Percentiles rank a stretch among this genome's conserved stretches.
Evolutionary conservation across 2,888 invertebrate species (phyloP).

Genomic region (Eupithecia inturbata): DNA sequence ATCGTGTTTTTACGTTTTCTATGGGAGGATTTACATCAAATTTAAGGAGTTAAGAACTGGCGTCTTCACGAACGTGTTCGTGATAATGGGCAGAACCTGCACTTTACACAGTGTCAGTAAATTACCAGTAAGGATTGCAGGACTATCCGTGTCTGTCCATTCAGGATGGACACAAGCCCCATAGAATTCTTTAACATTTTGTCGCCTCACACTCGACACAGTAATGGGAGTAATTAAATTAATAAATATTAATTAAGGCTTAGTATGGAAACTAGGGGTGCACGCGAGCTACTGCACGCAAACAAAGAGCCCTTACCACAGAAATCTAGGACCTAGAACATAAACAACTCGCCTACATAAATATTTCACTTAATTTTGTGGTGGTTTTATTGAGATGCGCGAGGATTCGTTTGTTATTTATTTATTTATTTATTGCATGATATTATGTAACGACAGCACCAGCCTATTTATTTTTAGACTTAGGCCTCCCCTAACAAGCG

Average conservation of each 20-base stretch:
- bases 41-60: too few species aligned
- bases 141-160: constrained; percentile 11
- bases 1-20: too few species aligned
- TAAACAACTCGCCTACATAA: neutral
- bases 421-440: too few species aligned
- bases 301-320: constrained; percentile 37
- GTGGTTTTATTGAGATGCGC: too few species aligned
- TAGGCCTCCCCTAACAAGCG: too few species aligned
- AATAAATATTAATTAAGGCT: constrained; percentile 72
- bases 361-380: neutral
- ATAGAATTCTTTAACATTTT: constrained; percentile 37
- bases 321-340: neutral
- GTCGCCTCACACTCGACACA: constrained; percentile 46
- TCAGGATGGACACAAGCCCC: constrained; percentile 10
- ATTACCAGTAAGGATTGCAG: neutral
- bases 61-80: too few species aligned
- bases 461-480: too few species aligned
- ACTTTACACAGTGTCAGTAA: too few species aligned
- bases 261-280: constrained; percentile 49
- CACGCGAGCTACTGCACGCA: constrained; percentile 59
- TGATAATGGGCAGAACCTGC: too few species aligned
- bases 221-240: constrained; percentile 69
- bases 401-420: too few species aligned
- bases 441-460: too few species aligned
- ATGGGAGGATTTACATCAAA: too few species aligned